Percentiles rank a stretch among this genome's conserved stretches.
These are phyloP conservation scores for Chloropsis cyanopogon DNA, from an alignment of 2,113 vertebrate species.

Conservation along the genomic window DNA sequence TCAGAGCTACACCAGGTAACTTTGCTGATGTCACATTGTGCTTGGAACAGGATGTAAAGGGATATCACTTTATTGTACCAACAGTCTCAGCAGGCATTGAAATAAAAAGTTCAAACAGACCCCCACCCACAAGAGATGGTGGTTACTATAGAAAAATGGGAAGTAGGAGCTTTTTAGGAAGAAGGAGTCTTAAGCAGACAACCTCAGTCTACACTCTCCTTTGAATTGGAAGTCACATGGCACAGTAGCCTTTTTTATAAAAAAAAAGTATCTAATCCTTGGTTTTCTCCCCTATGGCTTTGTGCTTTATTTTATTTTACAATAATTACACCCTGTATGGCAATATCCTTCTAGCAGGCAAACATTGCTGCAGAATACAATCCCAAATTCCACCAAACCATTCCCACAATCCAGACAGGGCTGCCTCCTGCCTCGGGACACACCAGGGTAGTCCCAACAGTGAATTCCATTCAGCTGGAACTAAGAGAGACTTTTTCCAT, in stretches of 20 bases:
- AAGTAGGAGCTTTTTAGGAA: constrained; percentile 55
- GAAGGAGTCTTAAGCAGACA: constrained; percentile 25
- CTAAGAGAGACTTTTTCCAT: background rate
- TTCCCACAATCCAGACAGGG: background rate
- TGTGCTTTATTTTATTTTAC: background rate
- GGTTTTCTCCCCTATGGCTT: background rate
- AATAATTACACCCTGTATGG: background rate
- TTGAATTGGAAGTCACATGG: constrained; percentile 16
- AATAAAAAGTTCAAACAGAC: constrained; percentile 59
- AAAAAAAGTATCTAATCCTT: background rate
- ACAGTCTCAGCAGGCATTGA: constrained; percentile 51
- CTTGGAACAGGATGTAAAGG: constrained; percentile 33
- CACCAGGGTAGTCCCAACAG: background rate
- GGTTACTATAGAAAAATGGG: constrained; percentile 47
- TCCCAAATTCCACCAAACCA: background rate
- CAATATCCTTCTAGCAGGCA: background rate
- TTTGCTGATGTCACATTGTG: constrained; percentile 34
- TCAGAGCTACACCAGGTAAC: constrained; percentile 32
- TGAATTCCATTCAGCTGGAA: constrained; percentile 25
- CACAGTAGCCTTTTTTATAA: background rate
- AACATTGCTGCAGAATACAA: background rate
- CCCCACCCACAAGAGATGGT: background rate
- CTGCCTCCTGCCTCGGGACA: background rate
- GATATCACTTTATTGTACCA: constrained; percentile 44
- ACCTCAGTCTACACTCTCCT: constrained; percentile 3